A percentile compares a stretch with the other conserved stretches of the same genome.
These are phyloP conservation scores for Phycodurus eques DNA, from an alignment of 2,113 vertebrate species.

Conservation along the genomic window DNA sequence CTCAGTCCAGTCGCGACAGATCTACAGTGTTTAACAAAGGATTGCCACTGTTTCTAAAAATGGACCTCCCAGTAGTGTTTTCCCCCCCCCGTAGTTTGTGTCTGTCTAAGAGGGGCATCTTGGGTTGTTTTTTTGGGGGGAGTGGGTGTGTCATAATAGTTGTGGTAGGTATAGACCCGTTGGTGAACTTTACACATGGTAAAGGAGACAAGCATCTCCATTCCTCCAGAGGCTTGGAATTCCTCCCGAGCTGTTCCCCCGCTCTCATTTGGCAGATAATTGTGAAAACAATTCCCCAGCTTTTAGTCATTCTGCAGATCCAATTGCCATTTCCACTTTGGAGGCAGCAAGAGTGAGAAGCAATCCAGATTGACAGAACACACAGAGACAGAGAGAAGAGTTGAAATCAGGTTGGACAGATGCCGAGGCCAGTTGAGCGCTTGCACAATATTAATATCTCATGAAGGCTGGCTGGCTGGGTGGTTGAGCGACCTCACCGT, in stretches of 20 bases:
- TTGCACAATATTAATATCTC: conserved; percentile 70
- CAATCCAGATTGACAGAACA: conserved; percentile 61
- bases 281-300: conserved; percentile 79
- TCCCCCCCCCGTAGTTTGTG: conserved; percentile 24
- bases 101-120: conserved; percentile 34
- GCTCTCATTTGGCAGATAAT: conserved; percentile 76
- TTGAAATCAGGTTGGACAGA: conserved; percentile 66
- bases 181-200: conserved; percentile 34
- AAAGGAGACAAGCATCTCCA: conserved; percentile 57
- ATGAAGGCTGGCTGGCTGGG: conserved; percentile 67
- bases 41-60: conserved; percentile 42
- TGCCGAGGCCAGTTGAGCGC: conserved; percentile 63
- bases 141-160: too few species aligned
- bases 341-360: conserved; percentile 59
- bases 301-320: conserved; percentile 75
- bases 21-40: conserved; percentile 4
- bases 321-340: conserved; percentile 72
- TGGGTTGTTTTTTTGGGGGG: background rate
- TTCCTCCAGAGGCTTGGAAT: conserved; percentile 70
- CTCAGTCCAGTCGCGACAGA: conserved; percentile 44
- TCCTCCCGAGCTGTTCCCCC: conserved; percentile 65
- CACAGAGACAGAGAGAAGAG: conserved; percentile 46
- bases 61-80: conserved; percentile 6
- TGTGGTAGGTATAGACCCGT: conserved; percentile 21
- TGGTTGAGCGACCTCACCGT: conserved; percentile 57